A percentile compares a stretch with the other conserved stretches of the same genome.
These are phyloP conservation scores for Bellardia bayeri DNA, from an alignment of 2,888 invertebrate species.

Conservation along the genomic window DNA sequence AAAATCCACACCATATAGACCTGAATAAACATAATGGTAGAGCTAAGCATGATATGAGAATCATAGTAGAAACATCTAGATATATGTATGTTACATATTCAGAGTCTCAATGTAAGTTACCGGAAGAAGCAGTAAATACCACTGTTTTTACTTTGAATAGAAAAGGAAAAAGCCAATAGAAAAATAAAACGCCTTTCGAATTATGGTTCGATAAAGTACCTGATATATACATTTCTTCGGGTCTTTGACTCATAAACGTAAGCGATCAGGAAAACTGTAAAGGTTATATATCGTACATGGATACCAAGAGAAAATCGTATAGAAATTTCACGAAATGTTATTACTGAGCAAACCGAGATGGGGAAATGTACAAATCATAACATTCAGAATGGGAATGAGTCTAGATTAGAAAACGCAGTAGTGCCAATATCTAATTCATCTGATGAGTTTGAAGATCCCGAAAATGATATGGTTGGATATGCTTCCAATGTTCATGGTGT, in stretches of 20 bases:
- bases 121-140: constrained; percentile 14
- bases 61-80: constrained; percentile 79
- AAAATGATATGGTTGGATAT: neutral
- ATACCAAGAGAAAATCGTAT: constrained; percentile 43
- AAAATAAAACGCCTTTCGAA: neutral
- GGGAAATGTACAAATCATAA: neutral
- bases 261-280: constrained; percentile 80
- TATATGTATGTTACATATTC: constrained; percentile 72
- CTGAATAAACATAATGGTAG: constrained; percentile 80
- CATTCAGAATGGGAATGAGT: neutral
- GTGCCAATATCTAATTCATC: neutral
- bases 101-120: constrained; percentile 34
- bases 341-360: neutral
- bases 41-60: constrained; percentile 80
- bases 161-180: neutral
- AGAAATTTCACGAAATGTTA: constrained; percentile 59
- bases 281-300: constrained; percentile 76
- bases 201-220: constrained; percentile 1
- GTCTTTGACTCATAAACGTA: constrained; percentile 24
- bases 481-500: neutral
- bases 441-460: constrained; percentile 39
- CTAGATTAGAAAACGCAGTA: neutral
- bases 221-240: neutral
- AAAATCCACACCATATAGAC: constrained; percentile 77
- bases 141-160: constrained; percentile 28